These are phyloP conservation scores for Gryon sp. DNA, from an alignment of 1,140 invertebrate species.

Conservation along the genomic window DNA sequence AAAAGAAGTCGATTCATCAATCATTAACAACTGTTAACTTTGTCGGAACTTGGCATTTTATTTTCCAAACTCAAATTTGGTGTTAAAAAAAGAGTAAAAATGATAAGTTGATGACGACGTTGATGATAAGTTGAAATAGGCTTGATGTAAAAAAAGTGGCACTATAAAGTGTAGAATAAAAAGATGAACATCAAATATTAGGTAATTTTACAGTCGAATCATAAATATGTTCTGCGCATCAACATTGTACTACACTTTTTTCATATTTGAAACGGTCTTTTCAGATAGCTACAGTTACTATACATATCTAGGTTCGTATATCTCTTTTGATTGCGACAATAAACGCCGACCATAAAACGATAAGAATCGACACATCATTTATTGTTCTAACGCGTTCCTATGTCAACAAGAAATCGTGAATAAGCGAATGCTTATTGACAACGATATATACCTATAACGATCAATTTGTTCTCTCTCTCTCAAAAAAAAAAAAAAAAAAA, in stretches of 20 bases:
- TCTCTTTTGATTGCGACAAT: conserved; percentile 60
- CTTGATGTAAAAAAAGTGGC: too few relatives aligned
- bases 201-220: conserved; percentile 51
- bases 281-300: conserved; percentile 41
- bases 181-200: too few relatives aligned
- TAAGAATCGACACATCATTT: conserved; percentile 61
- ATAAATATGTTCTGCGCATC: conserved; percentile 53
- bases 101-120: too few relatives aligned
- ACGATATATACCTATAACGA: conserved; percentile 11
- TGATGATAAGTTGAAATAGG: too few relatives aligned
- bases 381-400: conserved; percentile 55
- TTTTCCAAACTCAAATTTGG: too few relatives aligned
- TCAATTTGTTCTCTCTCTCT: too few relatives aligned
- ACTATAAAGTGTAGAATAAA: too few relatives aligned
- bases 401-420: conserved; percentile 51
- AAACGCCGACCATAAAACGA: conserved; percentile 57
- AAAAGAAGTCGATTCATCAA: conserved; percentile 44
- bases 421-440: conserved; percentile 45
- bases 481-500: too few relatives aligned
- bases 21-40: conserved; percentile 43
- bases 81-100: too few relatives aligned
- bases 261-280: conserved; percentile 46
- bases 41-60: too few relatives aligned
- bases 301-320: conserved; percentile 53
- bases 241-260: conserved; percentile 42